These are phyloP conservation scores for Bombylius major DNA, from an alignment of 2,888 invertebrate genomes.

Conservation along the genomic window DNA sequence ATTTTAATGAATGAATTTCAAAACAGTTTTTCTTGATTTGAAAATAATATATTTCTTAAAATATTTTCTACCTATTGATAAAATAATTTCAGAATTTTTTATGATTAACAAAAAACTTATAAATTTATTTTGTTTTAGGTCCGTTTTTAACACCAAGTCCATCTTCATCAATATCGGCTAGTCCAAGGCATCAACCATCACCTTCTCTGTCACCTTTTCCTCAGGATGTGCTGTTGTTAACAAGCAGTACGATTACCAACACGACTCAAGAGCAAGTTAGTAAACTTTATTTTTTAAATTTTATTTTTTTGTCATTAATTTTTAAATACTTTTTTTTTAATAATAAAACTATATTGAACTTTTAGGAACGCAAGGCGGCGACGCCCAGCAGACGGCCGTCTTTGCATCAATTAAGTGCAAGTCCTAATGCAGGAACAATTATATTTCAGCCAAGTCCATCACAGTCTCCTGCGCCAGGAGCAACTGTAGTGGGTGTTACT, in stretches of 20 bases:
- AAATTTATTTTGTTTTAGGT: conserved; percentile 18
- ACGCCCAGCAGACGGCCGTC: conserved; percentile 38
- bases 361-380: conserved; percentile 37
- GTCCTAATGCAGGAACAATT: conserved; percentile 37
- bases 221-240: conserved; percentile 37
- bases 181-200: conserved; percentile 38
- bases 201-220: conserved; percentile 38
- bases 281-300: background rate
- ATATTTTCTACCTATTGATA: too few species aligned
- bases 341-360: background rate
- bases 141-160: conserved; percentile 40
- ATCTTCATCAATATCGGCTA: conserved; percentile 38
- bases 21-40: too few species aligned
- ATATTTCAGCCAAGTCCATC: conserved; percentile 38
- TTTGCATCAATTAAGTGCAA: conserved; percentile 36
- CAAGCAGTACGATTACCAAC: conserved; percentile 36
- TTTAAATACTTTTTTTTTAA: too few species aligned
- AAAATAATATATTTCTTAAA: too few species aligned
- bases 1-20: too few species aligned
- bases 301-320: too few species aligned
- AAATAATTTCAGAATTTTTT: too few species aligned
- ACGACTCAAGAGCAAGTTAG: conserved; percentile 35
- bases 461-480: conserved; percentile 35
- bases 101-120: too few species aligned
- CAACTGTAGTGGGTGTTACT: conserved; percentile 35